These are phyloP conservation scores for Sinotaia quadrata DNA, from an alignment of 2,888 invertebrate species.

Conservation along the genomic window DNA sequence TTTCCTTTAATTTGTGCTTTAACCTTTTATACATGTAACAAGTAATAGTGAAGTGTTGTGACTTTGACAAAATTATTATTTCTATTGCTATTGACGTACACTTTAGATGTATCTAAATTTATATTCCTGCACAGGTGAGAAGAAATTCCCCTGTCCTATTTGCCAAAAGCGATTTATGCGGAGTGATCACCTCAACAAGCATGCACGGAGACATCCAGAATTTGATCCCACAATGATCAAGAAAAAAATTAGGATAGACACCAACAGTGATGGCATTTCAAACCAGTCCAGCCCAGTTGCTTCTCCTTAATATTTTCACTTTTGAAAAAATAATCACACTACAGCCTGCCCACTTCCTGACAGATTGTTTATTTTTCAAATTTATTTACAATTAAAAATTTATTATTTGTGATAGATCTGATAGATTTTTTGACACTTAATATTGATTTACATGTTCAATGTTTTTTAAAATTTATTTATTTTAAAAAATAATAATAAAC, in stretches of 20 bases:
- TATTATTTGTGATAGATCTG: too few relatives aligned
- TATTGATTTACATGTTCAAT: too few relatives aligned
- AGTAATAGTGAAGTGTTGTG: background rate
- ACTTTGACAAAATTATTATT: too few relatives aligned
- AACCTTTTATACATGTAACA: background rate
- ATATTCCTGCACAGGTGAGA: slow-evolving; percentile 74
- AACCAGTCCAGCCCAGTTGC: slow-evolving; percentile 43
- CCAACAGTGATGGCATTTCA: slow-evolving; percentile 44
- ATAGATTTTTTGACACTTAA: too few relatives aligned
- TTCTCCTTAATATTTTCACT: slow-evolving; percentile 44
- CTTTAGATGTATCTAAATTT: background rate
- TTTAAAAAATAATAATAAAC: too few relatives aligned
- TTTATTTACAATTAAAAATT: too few relatives aligned
- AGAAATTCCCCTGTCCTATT: slow-evolving; percentile 78
- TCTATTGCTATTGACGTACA: background rate
- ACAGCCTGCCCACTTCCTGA: too few relatives aligned
- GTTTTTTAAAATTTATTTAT: too few relatives aligned
- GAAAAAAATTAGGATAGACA: slow-evolving; percentile 35
- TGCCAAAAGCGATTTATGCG: slow-evolving; percentile 80
- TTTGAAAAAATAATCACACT: too few relatives aligned
- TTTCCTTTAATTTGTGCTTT: too few relatives aligned
- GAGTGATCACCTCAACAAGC: slow-evolving; percentile 80
- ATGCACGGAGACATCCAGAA: slow-evolving; percentile 78
- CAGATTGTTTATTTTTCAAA: too few relatives aligned
- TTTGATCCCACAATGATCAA: slow-evolving; percentile 76